Percentiles rank a stretch among this genome's conserved stretches.
These are phyloP conservation scores for Tetrapedia diversipes DNA, from an alignment of 2,888 invertebrate species.

Conservation along the genomic window DNA sequence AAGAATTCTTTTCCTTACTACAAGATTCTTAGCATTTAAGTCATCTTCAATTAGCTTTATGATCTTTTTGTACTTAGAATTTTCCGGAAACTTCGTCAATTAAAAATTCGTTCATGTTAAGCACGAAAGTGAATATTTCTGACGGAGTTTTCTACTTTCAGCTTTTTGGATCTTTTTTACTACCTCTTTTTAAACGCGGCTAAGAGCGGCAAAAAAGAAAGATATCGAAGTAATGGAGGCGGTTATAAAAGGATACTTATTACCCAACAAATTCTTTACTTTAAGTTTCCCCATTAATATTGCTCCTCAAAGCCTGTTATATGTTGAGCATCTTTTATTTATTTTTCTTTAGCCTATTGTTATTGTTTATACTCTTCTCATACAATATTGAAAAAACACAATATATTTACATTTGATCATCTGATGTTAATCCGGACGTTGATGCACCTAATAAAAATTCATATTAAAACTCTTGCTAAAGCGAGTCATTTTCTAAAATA, in stretches of 20 bases:
- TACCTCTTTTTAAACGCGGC: not conserved
- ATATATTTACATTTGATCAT: not conserved
- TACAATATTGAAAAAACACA: not conserved
- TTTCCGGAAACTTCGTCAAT: constrained; percentile 11
- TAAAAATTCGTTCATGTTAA: constrained; percentile 34
- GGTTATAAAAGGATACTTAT: constrained; percentile 36
- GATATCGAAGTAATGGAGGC: constrained; percentile 23
- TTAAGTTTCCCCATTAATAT: constrained; percentile 38
- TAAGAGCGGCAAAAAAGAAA: constrained; percentile 6
- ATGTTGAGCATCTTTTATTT: not conserved
- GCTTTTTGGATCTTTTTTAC: constrained; percentile 1
- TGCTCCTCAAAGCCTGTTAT: constrained; percentile 2
- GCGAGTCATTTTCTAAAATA: too few relatives aligned
- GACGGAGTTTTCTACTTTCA: constrained; percentile 7
- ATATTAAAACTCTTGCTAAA: too few relatives aligned
- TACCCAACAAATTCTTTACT: constrained; percentile 17
- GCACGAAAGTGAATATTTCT: not conserved
- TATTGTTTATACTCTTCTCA: not conserved
- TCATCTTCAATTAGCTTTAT: not conserved
- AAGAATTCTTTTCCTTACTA: not conserved
- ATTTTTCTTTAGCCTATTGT: not conserved
- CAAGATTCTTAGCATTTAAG: not conserved
- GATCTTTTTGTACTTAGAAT: not conserved
- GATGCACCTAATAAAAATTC: too few relatives aligned
- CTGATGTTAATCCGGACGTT: not conserved